Percentiles rank a stretch among this genome's conserved stretches.
phyloP scores from a whole-genome alignment of 2,113 vertebrate genomes.

The Illadopsis cleaveri region DNA sequence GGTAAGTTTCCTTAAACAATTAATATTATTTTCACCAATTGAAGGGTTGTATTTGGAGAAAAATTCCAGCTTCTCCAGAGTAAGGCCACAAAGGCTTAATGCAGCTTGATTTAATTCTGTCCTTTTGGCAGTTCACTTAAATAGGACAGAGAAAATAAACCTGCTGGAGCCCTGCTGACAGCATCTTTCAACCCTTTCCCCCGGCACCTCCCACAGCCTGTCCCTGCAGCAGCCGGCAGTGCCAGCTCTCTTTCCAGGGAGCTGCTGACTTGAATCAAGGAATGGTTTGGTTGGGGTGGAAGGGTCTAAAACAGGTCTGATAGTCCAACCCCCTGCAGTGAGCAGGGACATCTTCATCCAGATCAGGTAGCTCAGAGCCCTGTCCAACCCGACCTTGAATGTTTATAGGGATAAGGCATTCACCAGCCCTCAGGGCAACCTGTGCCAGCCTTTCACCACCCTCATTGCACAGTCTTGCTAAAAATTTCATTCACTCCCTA shows the following conservation, averaged over 20 bases:
- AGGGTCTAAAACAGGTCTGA: neutral
- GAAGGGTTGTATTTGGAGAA: neutral
- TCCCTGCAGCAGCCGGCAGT: rapidly evolving
- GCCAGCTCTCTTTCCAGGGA: neutral
- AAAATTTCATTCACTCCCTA: neutral
- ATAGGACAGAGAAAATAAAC: neutral
- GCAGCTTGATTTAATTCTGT: neutral
- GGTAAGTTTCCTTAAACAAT: neutral
- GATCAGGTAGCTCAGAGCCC: neutral
- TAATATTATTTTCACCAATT: neutral
- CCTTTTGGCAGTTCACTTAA: neutral
- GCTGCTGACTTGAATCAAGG: neutral
- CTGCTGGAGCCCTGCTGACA: neutral
- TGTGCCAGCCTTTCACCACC: neutral
- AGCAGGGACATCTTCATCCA: neutral
- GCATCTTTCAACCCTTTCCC: neutral
- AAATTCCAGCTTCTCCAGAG: neutral
- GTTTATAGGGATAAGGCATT: neutral
- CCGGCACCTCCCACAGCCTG: neutral
- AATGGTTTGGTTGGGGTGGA: neutral
- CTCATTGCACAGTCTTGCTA: neutral
- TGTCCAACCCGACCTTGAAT: neutral
- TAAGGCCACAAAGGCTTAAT: neutral
- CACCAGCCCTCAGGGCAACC: neutral
- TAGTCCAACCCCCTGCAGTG: neutral